Evolutionary conservation across 53 echinoderm and acorn worm species (phyloP).

Genomic region (Zoroaster sp.): DNA sequence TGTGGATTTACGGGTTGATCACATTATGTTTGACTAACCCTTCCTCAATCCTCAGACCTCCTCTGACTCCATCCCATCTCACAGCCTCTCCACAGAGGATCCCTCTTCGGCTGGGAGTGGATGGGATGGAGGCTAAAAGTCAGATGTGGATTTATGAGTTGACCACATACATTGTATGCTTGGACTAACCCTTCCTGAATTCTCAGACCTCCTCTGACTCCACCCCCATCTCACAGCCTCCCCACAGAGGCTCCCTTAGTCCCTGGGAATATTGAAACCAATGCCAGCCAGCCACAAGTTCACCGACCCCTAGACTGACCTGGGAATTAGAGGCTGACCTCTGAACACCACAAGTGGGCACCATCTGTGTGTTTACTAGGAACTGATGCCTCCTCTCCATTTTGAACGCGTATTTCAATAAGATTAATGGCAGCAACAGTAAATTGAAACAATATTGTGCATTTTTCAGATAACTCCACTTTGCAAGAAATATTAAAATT

Average conservation of each 20-base stretch:
- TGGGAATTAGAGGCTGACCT: not conserved
- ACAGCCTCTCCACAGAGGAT: not conserved
- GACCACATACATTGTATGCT: too few species aligned
- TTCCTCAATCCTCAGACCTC: not conserved
- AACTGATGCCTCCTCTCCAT: not conserved
- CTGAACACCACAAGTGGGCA: not conserved
- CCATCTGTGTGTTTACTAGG: not conserved
- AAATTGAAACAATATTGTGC: slow-evolving; percentile 6
- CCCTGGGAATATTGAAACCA: not conserved
- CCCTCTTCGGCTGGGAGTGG: not conserved
- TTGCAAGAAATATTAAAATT: too few species aligned
- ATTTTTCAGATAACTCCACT: not conserved
- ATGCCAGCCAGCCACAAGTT: not conserved
- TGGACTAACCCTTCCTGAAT: not conserved
- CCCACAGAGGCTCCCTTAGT: not conserved
- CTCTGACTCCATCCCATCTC: not conserved
- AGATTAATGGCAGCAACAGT: not conserved
- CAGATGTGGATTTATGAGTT: too few species aligned
- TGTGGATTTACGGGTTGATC: not conserved
- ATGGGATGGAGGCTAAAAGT: too few species aligned
- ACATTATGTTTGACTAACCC: not conserved
- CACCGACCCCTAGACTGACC: not conserved
- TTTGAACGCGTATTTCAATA: not conserved
- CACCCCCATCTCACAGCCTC: not conserved
- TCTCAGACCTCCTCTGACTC: not conserved